Evolutionary conservation across 2,797 vertebrate genomes (phyloP).

Genomic region (Rhyacichthys aspro): DNA sequence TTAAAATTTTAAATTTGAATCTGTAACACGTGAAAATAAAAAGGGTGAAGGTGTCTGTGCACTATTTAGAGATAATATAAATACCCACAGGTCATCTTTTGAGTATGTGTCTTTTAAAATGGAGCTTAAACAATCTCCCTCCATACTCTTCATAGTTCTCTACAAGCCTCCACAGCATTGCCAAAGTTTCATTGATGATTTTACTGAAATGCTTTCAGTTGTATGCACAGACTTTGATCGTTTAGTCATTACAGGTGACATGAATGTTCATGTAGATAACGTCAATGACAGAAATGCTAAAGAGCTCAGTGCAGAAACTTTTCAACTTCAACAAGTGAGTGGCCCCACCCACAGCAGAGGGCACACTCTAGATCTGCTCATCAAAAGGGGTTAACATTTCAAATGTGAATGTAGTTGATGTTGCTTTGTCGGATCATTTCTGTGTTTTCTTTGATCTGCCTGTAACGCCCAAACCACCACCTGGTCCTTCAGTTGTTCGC

Average conservation of each 20-base stretch:
- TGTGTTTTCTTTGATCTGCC: neutral
- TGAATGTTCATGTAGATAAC: too few species aligned
- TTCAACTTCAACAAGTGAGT: neutral
- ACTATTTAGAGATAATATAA: neutral
- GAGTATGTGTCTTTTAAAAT: neutral
- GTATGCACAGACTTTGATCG: too few species aligned
- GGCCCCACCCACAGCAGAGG: neutral
- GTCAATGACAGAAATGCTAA: neutral
- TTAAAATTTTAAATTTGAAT: neutral
- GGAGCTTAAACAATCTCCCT: neutral
- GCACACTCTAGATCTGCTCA: neutral
- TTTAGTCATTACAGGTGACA: too few species aligned
- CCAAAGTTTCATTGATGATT: too few species aligned
- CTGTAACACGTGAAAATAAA: neutral
- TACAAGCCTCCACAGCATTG: neutral
- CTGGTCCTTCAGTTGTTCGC: neutral
- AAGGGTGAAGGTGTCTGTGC: neutral
- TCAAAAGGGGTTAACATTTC: neutral
- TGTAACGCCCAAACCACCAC: too few species aligned
- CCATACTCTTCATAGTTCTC: neutral
- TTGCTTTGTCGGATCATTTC: neutral
- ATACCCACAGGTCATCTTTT: neutral
- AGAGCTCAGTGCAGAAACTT: neutral
- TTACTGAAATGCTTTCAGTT: too few species aligned
- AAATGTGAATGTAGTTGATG: neutral